A percentile compares a stretch with the other conserved stretches of the same genome.
phyloP scores from a whole-genome alignment of 2,113 vertebrate species.

The Arothron firmamentum region DNA sequence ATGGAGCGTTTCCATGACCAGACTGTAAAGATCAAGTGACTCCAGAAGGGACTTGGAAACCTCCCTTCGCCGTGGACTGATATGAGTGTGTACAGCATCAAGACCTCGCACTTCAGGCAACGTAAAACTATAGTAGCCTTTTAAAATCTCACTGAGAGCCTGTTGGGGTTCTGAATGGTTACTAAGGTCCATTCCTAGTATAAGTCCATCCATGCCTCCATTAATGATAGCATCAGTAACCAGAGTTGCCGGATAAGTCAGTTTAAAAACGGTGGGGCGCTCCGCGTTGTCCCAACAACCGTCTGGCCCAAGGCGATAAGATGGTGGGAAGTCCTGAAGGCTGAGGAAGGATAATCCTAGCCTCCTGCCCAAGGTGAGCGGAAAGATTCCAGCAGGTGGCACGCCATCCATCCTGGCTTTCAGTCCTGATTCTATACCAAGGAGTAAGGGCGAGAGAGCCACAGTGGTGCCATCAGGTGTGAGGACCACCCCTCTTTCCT shows the following conservation, averaged over 20 bases:
- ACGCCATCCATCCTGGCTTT: conserved; percentile 29
- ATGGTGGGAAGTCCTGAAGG: conserved; percentile 14
- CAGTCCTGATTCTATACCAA: conserved; percentile 73
- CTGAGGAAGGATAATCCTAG: conserved; percentile 77
- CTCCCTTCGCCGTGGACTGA: conserved; percentile 75
- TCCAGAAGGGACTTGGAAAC: conserved; percentile 62
- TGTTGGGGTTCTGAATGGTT: conserved; percentile 31
- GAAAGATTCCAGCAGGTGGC: conserved; percentile 41
- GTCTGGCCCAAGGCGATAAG: conserved; percentile 56
- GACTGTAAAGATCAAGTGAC: conserved; percentile 48
- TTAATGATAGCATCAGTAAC: conserved; percentile 77
- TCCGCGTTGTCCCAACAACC: conserved; percentile 84
- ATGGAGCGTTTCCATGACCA: conserved; percentile 70
- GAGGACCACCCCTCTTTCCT: conserved; percentile 76
- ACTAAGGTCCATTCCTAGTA: conserved; percentile 70
- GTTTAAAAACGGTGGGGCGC: conserved; percentile 71
- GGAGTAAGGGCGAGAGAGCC: conserved; percentile 74
- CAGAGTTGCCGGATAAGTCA: conserved; percentile 49
- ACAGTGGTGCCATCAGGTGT: conserved; percentile 81
- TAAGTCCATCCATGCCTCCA: conserved; percentile 82
- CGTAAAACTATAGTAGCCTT: conserved; percentile 72
- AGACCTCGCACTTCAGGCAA: conserved; percentile 33
- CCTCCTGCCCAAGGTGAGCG: conserved; percentile 69
- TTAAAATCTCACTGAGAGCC: conserved; percentile 70
- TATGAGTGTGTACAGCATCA: conserved; percentile 20